A percentile compares a stretch with the other conserved stretches of the same genome.
Evolutionary conservation across 2,797 vertebrate genomes (phyloP).

Genomic region (Pogonophryne albipinna): DNA sequence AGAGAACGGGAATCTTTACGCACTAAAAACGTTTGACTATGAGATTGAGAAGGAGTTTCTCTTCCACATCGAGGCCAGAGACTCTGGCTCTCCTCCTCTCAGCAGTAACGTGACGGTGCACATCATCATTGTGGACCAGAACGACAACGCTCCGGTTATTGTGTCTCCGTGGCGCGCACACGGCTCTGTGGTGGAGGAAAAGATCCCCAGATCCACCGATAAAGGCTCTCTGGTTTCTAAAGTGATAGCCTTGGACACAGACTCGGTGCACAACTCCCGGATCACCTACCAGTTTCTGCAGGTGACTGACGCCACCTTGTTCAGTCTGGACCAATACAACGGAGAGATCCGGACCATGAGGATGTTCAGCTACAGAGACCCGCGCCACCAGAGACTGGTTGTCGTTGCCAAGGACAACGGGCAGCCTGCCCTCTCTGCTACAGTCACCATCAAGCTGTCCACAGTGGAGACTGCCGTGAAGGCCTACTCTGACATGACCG

Average conservation of each 20-base stretch:
- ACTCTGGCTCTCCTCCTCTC: constrained; percentile 77
- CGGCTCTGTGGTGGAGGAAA: constrained; percentile 62
- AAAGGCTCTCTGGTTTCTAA: constrained; percentile 76
- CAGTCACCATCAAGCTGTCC: constrained; percentile 79
- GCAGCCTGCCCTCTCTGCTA: constrained; percentile 76
- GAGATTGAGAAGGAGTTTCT: constrained; percentile 75
- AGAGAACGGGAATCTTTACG: constrained; percentile 77
- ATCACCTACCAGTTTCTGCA: constrained; percentile 80
- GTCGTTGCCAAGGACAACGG: constrained; percentile 79
- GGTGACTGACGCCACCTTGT: constrained; percentile 76
- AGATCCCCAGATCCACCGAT: constrained; percentile 68
- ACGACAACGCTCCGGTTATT: constrained; percentile 75
- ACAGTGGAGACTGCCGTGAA: constrained; percentile 76
- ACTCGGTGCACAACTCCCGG: constrained; percentile 79
- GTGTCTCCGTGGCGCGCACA: constrained; percentile 74
- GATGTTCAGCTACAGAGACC: constrained; percentile 83
- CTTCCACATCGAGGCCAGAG: constrained; percentile 78
- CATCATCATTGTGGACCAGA: constrained; percentile 75
- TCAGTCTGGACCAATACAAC: constrained; percentile 81
- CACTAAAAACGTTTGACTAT: constrained; percentile 77
- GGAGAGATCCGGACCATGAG: constrained; percentile 82
- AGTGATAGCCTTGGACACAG: constrained; percentile 75
- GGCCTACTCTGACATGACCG: constrained; percentile 75
- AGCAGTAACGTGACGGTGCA: constrained; percentile 76
- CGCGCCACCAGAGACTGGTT: constrained; percentile 70